Percentiles rank a stretch among this genome's conserved stretches.
These are phyloP conservation scores for Serrognathus titanus DNA, from an alignment of 2,888 invertebrate genomes.

Conservation along the genomic window DNA sequence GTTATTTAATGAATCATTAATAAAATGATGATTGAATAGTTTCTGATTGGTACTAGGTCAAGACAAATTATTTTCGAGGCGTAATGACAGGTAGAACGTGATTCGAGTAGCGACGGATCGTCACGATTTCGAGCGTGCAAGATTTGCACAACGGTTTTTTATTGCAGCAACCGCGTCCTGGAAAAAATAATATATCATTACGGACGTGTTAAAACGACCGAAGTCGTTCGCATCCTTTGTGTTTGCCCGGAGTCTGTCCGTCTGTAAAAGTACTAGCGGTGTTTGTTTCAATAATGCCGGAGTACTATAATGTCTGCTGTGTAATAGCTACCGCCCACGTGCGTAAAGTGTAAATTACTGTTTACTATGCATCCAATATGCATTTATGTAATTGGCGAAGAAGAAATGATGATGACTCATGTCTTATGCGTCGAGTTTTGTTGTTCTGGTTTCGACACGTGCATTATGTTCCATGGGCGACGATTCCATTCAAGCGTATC, in stretches of 20 bases:
- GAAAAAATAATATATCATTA: no score
- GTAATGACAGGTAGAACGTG: no score
- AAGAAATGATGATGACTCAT: constrained; percentile 16
- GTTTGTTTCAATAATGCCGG: constrained; percentile 12
- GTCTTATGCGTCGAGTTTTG: constrained; percentile 1
- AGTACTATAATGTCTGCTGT: constrained; percentile 19
- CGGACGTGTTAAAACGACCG: no score
- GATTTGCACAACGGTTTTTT: no score
- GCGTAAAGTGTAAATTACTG: constrained; percentile 31
- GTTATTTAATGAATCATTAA: no score
- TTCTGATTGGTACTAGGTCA: no score
- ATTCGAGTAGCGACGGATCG: no score
- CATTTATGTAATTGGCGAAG: constrained; percentile 21
- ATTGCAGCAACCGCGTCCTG: no score
- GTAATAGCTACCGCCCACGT: constrained; percentile 28
- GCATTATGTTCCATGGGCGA: not conserved
- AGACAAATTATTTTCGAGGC: no score
- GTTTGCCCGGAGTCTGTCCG: not conserved
- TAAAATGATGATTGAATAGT: no score
- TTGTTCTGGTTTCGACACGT: constrained; percentile 2
- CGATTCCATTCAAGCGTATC: no score
- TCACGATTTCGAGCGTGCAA: no score
- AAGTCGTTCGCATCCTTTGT: not conserved
- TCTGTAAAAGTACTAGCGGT: not conserved
- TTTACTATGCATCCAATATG: constrained; percentile 28